phyloP scores from a whole-genome alignment of 2,797 vertebrate genomes.

The Alfaro cultratus region DNA sequence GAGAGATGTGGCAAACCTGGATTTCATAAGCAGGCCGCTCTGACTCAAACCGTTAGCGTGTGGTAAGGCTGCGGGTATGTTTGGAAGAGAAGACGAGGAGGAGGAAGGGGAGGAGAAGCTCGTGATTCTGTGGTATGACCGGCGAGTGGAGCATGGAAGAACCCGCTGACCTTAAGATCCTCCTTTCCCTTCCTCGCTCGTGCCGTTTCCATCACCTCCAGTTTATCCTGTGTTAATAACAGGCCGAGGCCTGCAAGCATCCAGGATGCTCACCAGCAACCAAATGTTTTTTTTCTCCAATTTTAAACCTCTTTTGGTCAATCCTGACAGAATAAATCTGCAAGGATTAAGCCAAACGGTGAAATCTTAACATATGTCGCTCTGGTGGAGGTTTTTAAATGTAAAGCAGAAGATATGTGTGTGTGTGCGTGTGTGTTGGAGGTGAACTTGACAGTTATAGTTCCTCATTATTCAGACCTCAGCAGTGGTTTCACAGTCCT shows the following conservation, averaged over 20 bases:
- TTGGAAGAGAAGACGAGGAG: constrained; percentile 50
- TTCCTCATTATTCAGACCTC: constrained; percentile 75
- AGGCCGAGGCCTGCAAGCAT: constrained; percentile 46
- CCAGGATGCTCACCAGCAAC: neutral
- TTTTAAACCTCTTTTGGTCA: neutral
- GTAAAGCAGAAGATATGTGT: constrained; percentile 9
- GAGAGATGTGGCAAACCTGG: constrained; percentile 68
- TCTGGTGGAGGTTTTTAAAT: constrained; percentile 5
- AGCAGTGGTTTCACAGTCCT: constrained; percentile 69
- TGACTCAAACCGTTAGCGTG: constrained; percentile 73
- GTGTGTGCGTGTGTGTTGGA: constrained; percentile 10
- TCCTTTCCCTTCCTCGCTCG: constrained; percentile 38
- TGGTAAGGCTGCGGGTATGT: constrained; percentile 67
- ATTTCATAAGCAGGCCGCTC: constrained; percentile 67
- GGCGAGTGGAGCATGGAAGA: constrained; percentile 64
- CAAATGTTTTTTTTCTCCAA: neutral
- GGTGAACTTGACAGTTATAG: constrained; percentile 67
- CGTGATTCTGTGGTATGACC: constrained; percentile 66
- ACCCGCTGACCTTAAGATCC: constrained; percentile 71
- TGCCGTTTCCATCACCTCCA: constrained; percentile 60
- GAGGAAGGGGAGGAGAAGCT: constrained; percentile 46
- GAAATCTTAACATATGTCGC: neutral
- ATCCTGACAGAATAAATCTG: neutral
- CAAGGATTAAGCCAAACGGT: neutral
- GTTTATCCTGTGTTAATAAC: constrained; percentile 65